Base-by-base conservation (phyloP, 2,113 vertebrate genomes). In the Oncorhynchus nerka region DNA sequence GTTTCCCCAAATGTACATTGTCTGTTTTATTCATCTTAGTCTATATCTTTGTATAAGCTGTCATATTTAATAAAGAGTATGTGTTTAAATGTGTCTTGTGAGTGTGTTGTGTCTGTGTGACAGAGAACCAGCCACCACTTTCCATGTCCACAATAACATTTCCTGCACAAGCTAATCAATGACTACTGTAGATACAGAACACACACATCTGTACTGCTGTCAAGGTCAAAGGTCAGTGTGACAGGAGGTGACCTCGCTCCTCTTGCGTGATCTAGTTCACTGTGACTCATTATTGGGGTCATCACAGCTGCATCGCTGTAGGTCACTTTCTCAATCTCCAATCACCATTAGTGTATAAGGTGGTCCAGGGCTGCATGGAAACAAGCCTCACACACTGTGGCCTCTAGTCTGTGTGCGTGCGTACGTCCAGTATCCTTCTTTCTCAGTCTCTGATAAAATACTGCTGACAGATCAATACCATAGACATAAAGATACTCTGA, bases 1-100 rank as follows among this genome's bases (percentile, higher is more conserved):
- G 15, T 67, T 67, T 57, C 28, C 16, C 19, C 28, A 24, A 74
- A 81, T 45, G 86, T 86, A 83, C 59, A 73, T 20, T 68, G 16
- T 62, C 61, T 64, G 59, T 62, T 62, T 26, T 32, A 34, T 61
- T 62, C 57, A 8, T 26, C 55, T 57, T 57, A 57, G 19, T 57
- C 55, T 57, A 45, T 45, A 11, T 45, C 39, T 45, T 61, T 61
- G n/a, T 16, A 61, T 61, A n/a, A 6, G 57, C n/a, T n/a, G 16
- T n/a, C 19, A n/a, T 61, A 61, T 61, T 61, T 20, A 61, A 61
- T 61, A 16, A 61, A 45, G 39, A 11, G 2, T 9, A 67, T 62
- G 59, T 24, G 65, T 67, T 67, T 26, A 67, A 67, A 67, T 67
- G 8, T 13, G 15, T 32, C 24, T n/a, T 67, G 65, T 13, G 65